Evolutionary conservation across 1,140 invertebrate genomes (phyloP), one percentile per base, ranked within the genome.

Genomic region (Megathymus violae): DNA sequence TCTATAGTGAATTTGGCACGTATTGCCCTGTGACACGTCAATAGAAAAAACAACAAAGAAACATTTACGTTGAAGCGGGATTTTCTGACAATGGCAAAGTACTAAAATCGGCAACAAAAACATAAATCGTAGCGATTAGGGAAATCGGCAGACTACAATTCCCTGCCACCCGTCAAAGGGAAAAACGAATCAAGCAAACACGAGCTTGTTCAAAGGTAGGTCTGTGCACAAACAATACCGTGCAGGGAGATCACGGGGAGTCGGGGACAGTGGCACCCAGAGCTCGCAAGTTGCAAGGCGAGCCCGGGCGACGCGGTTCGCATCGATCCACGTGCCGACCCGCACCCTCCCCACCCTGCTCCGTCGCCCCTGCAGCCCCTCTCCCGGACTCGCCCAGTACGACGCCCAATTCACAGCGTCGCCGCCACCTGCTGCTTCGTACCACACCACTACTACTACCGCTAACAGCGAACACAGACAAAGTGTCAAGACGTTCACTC

Each of bases 311-410:
- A 7, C 27, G 52, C 38, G 51, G 61, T 22, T 56, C 48, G 64
- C 41, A 67, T 67, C 64, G 64, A 67, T 67, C 64, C 64, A 61
- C 64, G 58, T 54, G 64, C 43, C 56, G 19, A 14, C 7, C 15
- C 51, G 3, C 15, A 16, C 47, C 34, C 43, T 19, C 52, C 48
- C 41, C 14, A 38, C 9, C 27, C 9, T 9, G 19, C 17, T 16
- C 44, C 27, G 19, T 38, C 4, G 13, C 16, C 38, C 36, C 40
- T 25, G 51, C n/a, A 4, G 17, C 22, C 43, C 4, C 14, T 22
- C 44, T 7, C 11, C 34, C 41, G 43, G 59, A 64, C 56, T 61
- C 64, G 56, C 10, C 15, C 41, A 44, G 54, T 51, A 65, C 54
- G 46, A 38, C 31, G 27, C 9, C 48, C 48, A 40, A 54, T 66